Conservation (phyloP, 2,113 vertebrate species). For the Microcebus murinus region DNA sequence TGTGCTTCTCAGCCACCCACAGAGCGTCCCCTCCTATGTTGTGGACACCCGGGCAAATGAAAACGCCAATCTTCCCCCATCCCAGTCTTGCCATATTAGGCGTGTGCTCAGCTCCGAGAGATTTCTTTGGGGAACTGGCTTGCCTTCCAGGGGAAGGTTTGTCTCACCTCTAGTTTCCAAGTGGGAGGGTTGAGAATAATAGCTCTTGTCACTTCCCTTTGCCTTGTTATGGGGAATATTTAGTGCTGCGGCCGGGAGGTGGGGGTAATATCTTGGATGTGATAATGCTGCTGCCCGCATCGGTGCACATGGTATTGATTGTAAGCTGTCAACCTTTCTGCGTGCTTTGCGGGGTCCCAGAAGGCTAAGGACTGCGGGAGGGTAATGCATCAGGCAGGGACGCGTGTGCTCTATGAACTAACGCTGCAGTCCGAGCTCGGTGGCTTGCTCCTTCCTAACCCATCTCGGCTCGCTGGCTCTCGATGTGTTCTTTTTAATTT, state of each 20-base stretch:
- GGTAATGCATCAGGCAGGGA: background rate
- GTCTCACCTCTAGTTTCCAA: slow-evolving; percentile 32
- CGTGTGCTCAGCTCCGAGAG: background rate
- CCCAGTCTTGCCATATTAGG: background rate
- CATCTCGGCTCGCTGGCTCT: slow-evolving; percentile 11
- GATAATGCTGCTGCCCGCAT: slow-evolving; percentile 63
- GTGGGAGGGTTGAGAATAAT: slow-evolving; percentile 60
- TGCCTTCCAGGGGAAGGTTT: background rate
- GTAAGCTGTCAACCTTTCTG: slow-evolving; percentile 68
- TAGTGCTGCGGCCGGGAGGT: slow-evolving; percentile 44
- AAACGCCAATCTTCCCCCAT: background rate
- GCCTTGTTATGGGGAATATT: slow-evolving; percentile 74
- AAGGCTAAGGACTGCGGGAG: slow-evolving; percentile 41
- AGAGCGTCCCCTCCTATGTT: background rate
- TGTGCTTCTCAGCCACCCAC: background rate
- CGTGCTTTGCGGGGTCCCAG: slow-evolving; percentile 64
- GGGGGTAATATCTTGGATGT: slow-evolving; percentile 38
- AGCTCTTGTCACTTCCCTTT: slow-evolving; percentile 66
- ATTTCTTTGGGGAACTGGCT: slow-evolving; percentile 19
- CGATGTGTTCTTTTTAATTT: background rate
- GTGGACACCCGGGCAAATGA: background rate
- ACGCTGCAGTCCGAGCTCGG: background rate
- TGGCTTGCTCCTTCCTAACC: background rate
- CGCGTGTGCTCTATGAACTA: background rate
- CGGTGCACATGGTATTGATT: slow-evolving; percentile 68